phyloP scores from a whole-genome alignment of 2,888 invertebrate genomes.

The Thymelicus lineola region DNA sequence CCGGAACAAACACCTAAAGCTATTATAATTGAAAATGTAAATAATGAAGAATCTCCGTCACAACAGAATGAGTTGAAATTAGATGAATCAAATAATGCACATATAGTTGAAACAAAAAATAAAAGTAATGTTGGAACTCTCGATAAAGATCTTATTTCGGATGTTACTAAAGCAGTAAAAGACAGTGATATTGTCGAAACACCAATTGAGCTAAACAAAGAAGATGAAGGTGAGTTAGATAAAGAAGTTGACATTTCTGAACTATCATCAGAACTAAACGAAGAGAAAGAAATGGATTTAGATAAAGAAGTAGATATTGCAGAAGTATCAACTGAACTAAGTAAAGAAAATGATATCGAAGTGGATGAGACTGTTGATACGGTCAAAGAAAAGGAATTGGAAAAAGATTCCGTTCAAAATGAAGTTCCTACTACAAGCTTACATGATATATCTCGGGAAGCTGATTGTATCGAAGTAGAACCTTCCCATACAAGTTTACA shows the following conservation, averaged over 20 bases:
- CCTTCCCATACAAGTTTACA: background rate
- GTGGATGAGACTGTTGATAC: constrained; percentile 9
- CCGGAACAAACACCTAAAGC: background rate
- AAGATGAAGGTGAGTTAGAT: background rate
- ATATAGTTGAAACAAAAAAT: background rate
- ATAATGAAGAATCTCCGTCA: background rate
- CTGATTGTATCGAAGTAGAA: background rate
- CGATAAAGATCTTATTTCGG: background rate
- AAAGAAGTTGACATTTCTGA: constrained; percentile 8
- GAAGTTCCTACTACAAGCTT: constrained; percentile 9
- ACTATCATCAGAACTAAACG: background rate
- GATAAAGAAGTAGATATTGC: constrained; percentile 30
- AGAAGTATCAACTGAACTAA: constrained; percentile 32
- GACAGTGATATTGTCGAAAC: background rate
- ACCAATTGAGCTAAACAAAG: background rate
- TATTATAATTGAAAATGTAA: background rate
- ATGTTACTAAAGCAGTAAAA: background rate
- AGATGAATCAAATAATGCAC: background rate
- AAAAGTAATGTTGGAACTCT: background rate
- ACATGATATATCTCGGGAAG: background rate
- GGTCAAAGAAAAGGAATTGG: background rate
- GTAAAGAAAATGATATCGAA: constrained; percentile 21
- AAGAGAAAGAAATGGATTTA: constrained; percentile 37
- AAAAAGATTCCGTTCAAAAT: constrained; percentile 8
- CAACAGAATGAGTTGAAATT: background rate